These are phyloP conservation scores for Bovichtus variegatus DNA, from an alignment of 2,797 vertebrate genomes.

Conservation along the genomic window DNA sequence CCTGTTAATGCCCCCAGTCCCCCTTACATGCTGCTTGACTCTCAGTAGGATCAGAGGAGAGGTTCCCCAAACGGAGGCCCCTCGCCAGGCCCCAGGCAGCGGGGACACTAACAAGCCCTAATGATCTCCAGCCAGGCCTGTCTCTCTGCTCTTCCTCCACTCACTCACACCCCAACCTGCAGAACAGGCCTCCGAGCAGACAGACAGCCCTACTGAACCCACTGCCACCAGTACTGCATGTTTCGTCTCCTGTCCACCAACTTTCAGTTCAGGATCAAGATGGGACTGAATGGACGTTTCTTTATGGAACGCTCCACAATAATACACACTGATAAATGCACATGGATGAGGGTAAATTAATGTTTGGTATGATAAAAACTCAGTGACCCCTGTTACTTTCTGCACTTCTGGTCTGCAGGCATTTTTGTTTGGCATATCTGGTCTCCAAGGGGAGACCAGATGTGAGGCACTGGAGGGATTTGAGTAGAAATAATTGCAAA, in stretches of 20 bases:
- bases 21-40: constrained; percentile 43
- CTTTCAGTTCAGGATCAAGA: constrained; percentile 40
- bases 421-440: constrained; percentile 81
- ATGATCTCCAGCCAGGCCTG: constrained; percentile 78
- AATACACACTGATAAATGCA: constrained; percentile 30
- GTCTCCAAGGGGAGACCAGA: constrained; percentile 84
- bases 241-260: constrained; percentile 29
- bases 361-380: constrained; percentile 47
- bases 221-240: constrained; percentile 11
- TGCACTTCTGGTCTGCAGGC: constrained; percentile 73
- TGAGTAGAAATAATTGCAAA: constrained; percentile 89
- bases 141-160: constrained; percentile 70
- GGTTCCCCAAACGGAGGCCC: constrained; percentile 62
- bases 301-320: not conserved
- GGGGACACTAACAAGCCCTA: constrained; percentile 79
- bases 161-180: constrained; percentile 58
- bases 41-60: constrained; percentile 66
- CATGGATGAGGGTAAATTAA: constrained; percentile 27
- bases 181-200: constrained; percentile 41
- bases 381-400: constrained; percentile 31
- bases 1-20: constrained; percentile 26
- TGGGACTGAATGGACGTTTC: constrained; percentile 14
- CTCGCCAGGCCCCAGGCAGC: constrained; percentile 60
- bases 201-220: constrained; percentile 43
- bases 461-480: constrained; percentile 82